These are phyloP conservation scores for Aythya baeri DNA, from an alignment of 2,113 vertebrate species.

Conservation along the genomic window DNA sequence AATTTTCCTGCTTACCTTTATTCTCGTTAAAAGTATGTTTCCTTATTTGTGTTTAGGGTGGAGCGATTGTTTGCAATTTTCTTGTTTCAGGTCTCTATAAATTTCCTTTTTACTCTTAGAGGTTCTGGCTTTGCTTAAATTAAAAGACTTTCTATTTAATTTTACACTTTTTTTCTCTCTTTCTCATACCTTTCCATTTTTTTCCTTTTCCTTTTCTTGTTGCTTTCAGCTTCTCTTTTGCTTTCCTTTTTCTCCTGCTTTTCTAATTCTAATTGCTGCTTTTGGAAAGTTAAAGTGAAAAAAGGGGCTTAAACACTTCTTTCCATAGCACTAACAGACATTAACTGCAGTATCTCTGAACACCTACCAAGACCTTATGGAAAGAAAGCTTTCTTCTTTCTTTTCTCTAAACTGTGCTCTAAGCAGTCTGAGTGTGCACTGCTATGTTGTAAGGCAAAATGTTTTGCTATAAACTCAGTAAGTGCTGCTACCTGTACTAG, in stretches of 20 bases:
- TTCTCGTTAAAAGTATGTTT: neutral
- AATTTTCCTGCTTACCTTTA: neutral
- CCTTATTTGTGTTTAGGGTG: neutral
- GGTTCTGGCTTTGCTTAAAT: neutral
- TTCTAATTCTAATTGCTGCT: neutral
- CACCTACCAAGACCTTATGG: neutral
- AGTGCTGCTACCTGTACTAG: neutral
- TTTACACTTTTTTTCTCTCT: neutral
- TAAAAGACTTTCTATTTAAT: neutral
- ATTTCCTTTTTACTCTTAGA: neutral
- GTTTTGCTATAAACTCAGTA: neutral
- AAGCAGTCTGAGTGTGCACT: neutral
- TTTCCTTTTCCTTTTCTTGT: neutral
- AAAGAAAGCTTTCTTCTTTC: neutral
- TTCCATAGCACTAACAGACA: neutral
- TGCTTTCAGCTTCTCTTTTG: neutral
- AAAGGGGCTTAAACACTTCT: neutral
- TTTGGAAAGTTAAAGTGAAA: slow-evolving; percentile 14
- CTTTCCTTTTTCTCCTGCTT: neutral
- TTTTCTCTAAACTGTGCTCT: neutral
- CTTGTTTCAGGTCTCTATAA: neutral
- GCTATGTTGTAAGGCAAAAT: neutral
- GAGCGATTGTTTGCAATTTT: neutral
- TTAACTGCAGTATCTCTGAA: neutral
- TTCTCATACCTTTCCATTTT: neutral